Percentiles rank a stretch among this genome's conserved stretches.
Conservation (phyloP, 2,888 invertebrate species). For the Meganola albula region DNA sequence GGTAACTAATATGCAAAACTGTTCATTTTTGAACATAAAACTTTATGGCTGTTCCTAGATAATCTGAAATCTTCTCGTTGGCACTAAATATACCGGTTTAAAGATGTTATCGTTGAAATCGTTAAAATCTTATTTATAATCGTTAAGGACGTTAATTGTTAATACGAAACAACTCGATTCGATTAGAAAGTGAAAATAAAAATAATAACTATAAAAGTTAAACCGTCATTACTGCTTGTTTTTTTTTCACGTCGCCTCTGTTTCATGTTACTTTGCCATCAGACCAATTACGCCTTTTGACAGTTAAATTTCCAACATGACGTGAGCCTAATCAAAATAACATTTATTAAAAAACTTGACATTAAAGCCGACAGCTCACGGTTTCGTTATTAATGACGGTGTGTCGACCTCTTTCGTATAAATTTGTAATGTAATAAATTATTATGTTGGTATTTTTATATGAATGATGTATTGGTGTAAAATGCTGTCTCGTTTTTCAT, state of each 20-base stretch:
- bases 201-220: constrained; percentile 13
- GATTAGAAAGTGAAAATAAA: constrained; percentile 17
- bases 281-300: constrained; percentile 77
- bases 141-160: too few species aligned
- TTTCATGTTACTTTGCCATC: constrained; percentile 51
- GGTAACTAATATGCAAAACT: constrained; percentile 17
- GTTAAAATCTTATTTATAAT: constrained; percentile 9
- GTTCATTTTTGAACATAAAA: too few species aligned
- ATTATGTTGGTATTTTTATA: constrained; percentile 51
- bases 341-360: constrained; percentile 73
- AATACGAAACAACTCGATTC: too few species aligned
- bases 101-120: too few species aligned
- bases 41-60: too few species aligned
- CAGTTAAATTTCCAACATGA: constrained; percentile 78
- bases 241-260: constrained; percentile 35
- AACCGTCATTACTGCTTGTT: constrained; percentile 12
- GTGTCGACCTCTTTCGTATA: constrained; percentile 46
- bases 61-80: too few species aligned
- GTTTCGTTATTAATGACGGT: constrained; percentile 71
- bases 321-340: constrained; percentile 80
- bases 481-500: too few species aligned
- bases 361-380: constrained; percentile 75
- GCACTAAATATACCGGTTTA: too few species aligned
- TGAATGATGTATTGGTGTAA: constrained; percentile 19
- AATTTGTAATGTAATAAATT: constrained; percentile 62